phyloP scores from a whole-genome alignment of 2,888 invertebrate species.

The Melikaiella ostensackeni region DNA sequence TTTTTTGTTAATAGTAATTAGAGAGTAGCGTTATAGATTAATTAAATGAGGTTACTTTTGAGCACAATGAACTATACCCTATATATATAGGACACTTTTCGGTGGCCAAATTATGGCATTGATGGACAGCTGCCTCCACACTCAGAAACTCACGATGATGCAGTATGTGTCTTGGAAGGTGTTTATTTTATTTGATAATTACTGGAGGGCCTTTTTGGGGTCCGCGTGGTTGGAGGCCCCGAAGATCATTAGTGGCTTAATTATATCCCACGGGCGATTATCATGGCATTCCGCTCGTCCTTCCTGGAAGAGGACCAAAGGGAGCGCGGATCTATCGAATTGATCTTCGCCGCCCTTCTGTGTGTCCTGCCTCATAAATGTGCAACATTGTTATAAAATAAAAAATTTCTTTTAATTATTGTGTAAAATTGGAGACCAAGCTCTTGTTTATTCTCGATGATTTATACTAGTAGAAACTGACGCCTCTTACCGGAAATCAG shows the following conservation, averaged over 20 bases:
- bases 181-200: conserved; percentile 70
- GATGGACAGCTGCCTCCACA: conserved; percentile 33
- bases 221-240: conserved; percentile 47
- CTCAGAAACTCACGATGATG: conserved; percentile 24
- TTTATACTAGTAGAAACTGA: not conserved
- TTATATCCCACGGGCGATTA: conserved; percentile 68
- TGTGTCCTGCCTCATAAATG: conserved; percentile 15
- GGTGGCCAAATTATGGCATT: conserved; percentile 31
- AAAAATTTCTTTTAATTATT: no score
- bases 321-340: conserved; percentile 45
- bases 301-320: conserved; percentile 44
- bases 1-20: conserved; percentile 27
- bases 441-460: no score
- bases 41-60: conserved; percentile 35
- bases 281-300: conserved; percentile 61
- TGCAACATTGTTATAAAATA: conserved; percentile 28
- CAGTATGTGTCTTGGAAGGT: conserved; percentile 51
- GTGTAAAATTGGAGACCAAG: not conserved
- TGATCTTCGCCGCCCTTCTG: conserved; percentile 51
- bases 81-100: conserved; percentile 10
- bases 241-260: conserved; percentile 70
- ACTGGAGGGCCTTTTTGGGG: conserved; percentile 52
- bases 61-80: conserved; percentile 9
- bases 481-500: not conserved
- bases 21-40: conserved; percentile 34